A percentile compares a stretch with the other conserved stretches of the same genome.
Evolutionary conservation across 2,888 invertebrate species (phyloP).

Genomic region (Tachina grossa): DNA sequence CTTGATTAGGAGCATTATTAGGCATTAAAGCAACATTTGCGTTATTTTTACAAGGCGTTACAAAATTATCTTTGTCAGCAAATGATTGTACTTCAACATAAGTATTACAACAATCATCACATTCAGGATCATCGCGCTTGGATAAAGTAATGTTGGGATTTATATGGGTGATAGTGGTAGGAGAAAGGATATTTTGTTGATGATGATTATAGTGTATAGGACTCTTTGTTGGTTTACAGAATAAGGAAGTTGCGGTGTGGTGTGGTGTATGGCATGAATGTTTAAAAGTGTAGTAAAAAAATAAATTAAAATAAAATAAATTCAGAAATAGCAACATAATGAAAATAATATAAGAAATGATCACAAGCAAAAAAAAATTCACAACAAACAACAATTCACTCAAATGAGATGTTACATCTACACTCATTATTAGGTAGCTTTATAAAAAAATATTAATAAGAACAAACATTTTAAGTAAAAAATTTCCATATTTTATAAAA

Average conservation of each 20-base stretch:
- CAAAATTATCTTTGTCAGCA: constrained; percentile 54
- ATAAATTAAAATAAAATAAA: constrained; percentile 40
- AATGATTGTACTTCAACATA: constrained; percentile 77
- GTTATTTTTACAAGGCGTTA: constrained; percentile 79
- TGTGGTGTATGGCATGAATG: constrained; percentile 43
- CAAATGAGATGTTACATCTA: background rate
- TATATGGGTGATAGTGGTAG: constrained; percentile 65
- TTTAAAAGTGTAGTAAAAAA: constrained; percentile 42
- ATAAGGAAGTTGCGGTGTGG: constrained; percentile 6
- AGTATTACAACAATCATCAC: constrained; percentile 77
- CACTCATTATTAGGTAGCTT: too few relatives aligned
- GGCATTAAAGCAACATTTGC: constrained; percentile 74
- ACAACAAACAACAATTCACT: background rate
- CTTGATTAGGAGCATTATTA: constrained; percentile 69
- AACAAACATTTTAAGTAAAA: too few relatives aligned
- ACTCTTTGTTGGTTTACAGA: constrained; percentile 54
- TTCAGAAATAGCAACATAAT: constrained; percentile 46
- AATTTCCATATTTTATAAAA: too few relatives aligned
- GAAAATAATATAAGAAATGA: constrained; percentile 63
- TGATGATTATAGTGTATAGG: constrained; percentile 61
- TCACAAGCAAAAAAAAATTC: constrained; percentile 4
- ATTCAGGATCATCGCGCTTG: constrained; percentile 75
- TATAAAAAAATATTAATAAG: too few relatives aligned
- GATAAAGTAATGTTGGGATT: constrained; percentile 73
- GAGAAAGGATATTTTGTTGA: constrained; percentile 69